These are phyloP conservation scores for Drosophila imparisetae DNA, from an alignment of 2,888 invertebrate genomes.

Conservation along the genomic window DNA sequence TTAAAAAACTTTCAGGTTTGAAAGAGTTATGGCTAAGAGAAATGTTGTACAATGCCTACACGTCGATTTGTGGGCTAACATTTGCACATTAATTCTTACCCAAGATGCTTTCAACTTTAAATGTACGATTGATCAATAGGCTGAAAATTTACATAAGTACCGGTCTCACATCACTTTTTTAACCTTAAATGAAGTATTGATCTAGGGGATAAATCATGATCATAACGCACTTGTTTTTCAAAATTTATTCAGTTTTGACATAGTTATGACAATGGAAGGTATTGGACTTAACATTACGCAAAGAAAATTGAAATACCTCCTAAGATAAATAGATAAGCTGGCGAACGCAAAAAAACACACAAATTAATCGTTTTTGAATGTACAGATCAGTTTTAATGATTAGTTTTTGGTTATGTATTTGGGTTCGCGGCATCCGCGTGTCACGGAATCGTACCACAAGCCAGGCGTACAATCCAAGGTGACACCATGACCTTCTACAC, in stretches of 20 bases:
- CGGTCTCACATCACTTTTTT: neutral
- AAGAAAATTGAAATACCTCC: neutral
- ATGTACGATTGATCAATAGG: neutral
- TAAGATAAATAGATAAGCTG: neutral
- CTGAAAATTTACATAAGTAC: neutral
- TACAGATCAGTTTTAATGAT: neutral
- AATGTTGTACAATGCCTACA: neutral
- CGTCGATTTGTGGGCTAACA: neutral
- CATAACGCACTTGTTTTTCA: neutral
- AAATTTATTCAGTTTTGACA: neutral
- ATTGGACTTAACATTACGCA: neutral
- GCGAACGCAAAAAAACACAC: neutral
- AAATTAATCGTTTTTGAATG: neutral
- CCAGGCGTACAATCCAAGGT: constrained; percentile 82
- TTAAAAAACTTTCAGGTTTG: neutral
- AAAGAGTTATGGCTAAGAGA: neutral
- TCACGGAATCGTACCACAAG: constrained; percentile 69
- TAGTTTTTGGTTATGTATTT: constrained; percentile 44
- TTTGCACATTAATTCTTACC: neutral
- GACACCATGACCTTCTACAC: constrained; percentile 81
- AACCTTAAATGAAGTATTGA: neutral
- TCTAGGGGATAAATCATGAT: neutral
- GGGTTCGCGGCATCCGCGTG: constrained; percentile 75
- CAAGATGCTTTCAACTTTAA: too few species aligned
- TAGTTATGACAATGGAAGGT: neutral